Evolutionary conservation across 1,140 invertebrate species (phyloP), one percentile per base, ranked within the genome.

Genomic region (Pseudachorutes palmiensis): DNA sequence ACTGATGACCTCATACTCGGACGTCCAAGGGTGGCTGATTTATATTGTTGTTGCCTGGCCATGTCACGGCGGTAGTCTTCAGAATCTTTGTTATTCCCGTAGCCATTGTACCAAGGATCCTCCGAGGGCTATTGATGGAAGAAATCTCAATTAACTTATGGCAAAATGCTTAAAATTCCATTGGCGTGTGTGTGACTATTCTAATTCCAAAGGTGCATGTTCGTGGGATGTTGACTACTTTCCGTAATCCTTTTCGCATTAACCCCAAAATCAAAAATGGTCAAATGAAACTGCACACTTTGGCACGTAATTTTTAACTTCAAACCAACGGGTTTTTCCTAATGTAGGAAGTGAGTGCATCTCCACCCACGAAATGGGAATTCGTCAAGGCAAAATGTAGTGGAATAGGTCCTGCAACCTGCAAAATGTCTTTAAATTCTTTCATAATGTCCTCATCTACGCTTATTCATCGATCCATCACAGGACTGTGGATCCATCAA

Each of bases 31-130:
- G 69, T 70, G 0, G 69, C 66, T 62, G 69, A 70, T 49, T 33
- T 62, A 26, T 67, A 67, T 22, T 32, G 36, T 29, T 28, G 64
- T 19, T 24, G 3, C 32, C 61, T 64, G 14, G 70, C 70, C 16
- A 69, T 22, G 22, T 71, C 63, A 24, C 64, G 64, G 30, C 70
- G 49, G 62, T 71, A 71, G 24, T 71, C 70, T 19, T 55, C 51
- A 5, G 68, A 62, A 41, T 69, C 68, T 26, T 67, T 67, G 36
- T 55, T 22, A 55, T n/a, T n/a, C n/a, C 51, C 14, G 24, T 55
- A 5, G 9, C 24, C 24, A 19, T 24, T 55, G 14, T 55, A 26
- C 51, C 51, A 41, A 5, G 36, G 36, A 41, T 41, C 36, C 36
- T 9, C 24, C 12, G 5, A 14, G 51, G 51, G 5, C 9, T 14